Percentiles rank a stretch among this genome's conserved stretches.
Evolutionary conservation across 2,797 vertebrate species (phyloP).

Genomic region (Bryconaethiops microstoma): DNA sequence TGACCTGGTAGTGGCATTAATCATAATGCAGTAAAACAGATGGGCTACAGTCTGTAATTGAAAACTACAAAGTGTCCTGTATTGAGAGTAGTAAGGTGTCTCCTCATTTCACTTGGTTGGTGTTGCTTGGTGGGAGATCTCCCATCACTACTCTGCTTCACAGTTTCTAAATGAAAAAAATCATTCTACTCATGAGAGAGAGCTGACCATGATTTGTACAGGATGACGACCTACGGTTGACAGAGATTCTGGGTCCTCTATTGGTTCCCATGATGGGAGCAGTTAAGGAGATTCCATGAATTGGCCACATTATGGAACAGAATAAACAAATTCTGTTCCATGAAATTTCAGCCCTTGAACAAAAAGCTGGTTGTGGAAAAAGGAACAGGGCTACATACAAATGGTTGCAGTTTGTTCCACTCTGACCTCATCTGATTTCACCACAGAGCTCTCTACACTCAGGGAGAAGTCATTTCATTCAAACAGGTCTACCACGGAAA

Average conservation of each 20-base stretch:
- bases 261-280: not conserved
- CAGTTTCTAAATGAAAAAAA: conserved; percentile 44
- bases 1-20: too few relatives aligned
- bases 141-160: conserved; percentile 10
- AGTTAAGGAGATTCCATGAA: conserved; percentile 4
- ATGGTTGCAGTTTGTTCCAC: conserved; percentile 25
- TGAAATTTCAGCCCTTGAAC: conserved; percentile 20
- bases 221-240: not conserved
- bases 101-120: conserved; percentile 32
- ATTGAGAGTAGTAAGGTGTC: not conserved
- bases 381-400: conserved; percentile 1
- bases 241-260: conserved; percentile 8
- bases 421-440: conserved; percentile 37
- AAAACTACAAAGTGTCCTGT: too few relatives aligned
- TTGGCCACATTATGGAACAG: conserved; percentile 6
- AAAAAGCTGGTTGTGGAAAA: conserved; percentile 8
- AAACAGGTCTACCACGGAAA: conserved; percentile 36
- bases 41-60: too few relatives aligned
- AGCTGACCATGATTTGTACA: conserved; percentile 23
- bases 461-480: conserved; percentile 39
- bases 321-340: too few relatives aligned
- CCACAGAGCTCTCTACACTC: conserved; percentile 29
- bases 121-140: conserved; percentile 18
- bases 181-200: conserved; percentile 14
- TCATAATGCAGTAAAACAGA: too few relatives aligned